Evolutionary conservation across 2,113 vertebrate genomes (phyloP).

Genomic region (Arizona elegans): DNA sequence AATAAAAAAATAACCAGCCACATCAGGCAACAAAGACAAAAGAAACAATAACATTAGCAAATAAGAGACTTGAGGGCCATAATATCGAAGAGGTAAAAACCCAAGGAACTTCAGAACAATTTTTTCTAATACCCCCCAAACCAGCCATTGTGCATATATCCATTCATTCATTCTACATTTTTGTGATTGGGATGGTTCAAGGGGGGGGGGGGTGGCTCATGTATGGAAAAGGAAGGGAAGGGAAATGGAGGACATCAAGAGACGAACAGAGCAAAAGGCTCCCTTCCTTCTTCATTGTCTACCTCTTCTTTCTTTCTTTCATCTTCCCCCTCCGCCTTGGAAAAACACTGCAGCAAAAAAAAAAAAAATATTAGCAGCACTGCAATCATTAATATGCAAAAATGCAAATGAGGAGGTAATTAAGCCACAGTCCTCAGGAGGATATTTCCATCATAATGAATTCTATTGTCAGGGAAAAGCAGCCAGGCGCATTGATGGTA

Average conservation of each 20-base stretch:
- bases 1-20: not conserved
- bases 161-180: not conserved
- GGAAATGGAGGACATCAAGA: slow-evolving; percentile 38
- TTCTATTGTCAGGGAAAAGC: slow-evolving; percentile 64
- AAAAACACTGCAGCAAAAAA: slow-evolving; percentile 61
- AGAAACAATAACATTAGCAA: not conserved
- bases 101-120: not conserved
- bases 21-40: not conserved
- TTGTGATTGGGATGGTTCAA: not conserved
- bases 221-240: not conserved
- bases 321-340: slow-evolving; percentile 55
- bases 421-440: slow-evolving; percentile 67
- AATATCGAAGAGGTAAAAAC: not conserved
- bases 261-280: not conserved
- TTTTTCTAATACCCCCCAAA: not conserved
- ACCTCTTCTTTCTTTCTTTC: too few relatives aligned
- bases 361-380: slow-evolving; percentile 60
- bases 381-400: slow-evolving; percentile 74
- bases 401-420: slow-evolving; percentile 75
- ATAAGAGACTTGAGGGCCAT: not conserved
- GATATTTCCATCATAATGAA: slow-evolving; percentile 65
- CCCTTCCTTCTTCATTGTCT: not conserved
- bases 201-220: accelerated
- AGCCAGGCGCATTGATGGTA: slow-evolving; percentile 45
- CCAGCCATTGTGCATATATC: not conserved